phyloP scores from a whole-genome alignment of 2,888 invertebrate species.

The Sesia bembeciformis region DNA sequence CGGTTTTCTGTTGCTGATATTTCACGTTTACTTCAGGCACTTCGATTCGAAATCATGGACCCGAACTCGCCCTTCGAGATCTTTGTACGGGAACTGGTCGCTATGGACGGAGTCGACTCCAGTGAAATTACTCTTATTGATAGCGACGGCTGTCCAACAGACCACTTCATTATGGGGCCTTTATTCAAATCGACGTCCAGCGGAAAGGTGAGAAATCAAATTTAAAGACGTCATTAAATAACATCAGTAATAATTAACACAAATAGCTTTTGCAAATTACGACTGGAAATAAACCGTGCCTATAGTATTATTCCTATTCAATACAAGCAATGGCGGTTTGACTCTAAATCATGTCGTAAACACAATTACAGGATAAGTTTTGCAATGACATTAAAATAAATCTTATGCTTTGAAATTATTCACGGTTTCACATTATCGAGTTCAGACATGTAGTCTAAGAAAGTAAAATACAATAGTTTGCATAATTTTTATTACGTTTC shows the following conservation, averaged over 20 bases:
- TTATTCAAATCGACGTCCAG: slow-evolving; percentile 86
- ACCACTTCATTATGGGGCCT: slow-evolving; percentile 95
- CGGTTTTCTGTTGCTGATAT: too few species aligned
- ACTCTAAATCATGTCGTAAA: background rate
- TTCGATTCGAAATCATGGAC: slow-evolving; percentile 94
- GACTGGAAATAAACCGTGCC: background rate
- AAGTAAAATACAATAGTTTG: background rate
- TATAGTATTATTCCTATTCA: background rate
- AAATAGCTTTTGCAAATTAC: slow-evolving; percentile 1
- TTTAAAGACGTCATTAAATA: slow-evolving; percentile 4
- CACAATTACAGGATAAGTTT: background rate
- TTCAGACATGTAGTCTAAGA: background rate
- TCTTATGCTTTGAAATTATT: background rate
- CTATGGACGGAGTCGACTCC: slow-evolving; percentile 94
- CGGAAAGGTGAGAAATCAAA: slow-evolving; percentile 78
- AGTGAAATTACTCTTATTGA: slow-evolving; percentile 95
- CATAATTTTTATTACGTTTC: slow-evolving; percentile 24
- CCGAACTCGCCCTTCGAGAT: slow-evolving; percentile 96
- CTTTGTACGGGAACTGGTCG: slow-evolving; percentile 94
- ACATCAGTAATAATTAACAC: slow-evolving; percentile 1
- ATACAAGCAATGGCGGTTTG: background rate
- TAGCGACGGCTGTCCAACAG: slow-evolving; percentile 93
- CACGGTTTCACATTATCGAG: background rate
- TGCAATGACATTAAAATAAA: background rate
- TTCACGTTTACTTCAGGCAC: slow-evolving; percentile 58